Base-by-base conservation (phyloP, 2,888 invertebrate genomes). In the Aporophyla lueneburgensis region DNA sequence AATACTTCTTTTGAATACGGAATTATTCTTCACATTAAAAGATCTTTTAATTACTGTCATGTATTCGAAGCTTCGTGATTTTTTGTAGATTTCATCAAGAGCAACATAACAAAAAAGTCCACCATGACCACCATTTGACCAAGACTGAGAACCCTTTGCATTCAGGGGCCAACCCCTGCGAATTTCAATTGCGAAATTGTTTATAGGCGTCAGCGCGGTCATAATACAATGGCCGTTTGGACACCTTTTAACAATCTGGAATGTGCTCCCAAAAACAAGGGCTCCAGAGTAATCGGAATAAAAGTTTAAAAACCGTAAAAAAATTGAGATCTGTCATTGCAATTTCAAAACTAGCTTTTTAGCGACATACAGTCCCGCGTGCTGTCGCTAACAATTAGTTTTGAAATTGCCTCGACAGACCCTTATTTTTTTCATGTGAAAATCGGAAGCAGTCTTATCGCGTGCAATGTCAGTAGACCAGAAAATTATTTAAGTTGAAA, bases 201-300 rank as follows among this genome's bases (percentile, higher is more conserved):
- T 40, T n/a, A 59, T 49, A 83, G 56, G 56, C 61, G 59, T 72
- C 53, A 14, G 33, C 33, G 21, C 51, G 51, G 58, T 59, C 56
- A 58, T 24, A 65, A 70, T 24, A 67, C 49, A 70, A 75, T n/a
- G 19, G n/a, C 33, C 40, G 58, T 56, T 74, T 66, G 58, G 66
- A 75, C 58, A 83, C 43, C 58, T 79, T 78, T 70, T 46, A 56
- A 63, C 14, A 61, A 68, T 56, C 21, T 63, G 49, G 46, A 82
- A 65, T 49, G 63, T 51, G 49, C 56, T 53, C n/a, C 46, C 1
- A 12, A 49, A 69, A 67, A 43, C n/a, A 14, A 76, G 71, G 65
- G 59, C 51, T 33, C 46, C 16, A 19, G 19, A 53, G 40, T 54
- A 54, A 58, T 49, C 33, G 56, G 56, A 65, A 65, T 54, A 54